Percentiles rank a stretch among this genome's conserved stretches.
phyloP scores from a whole-genome alignment of 30 jellyfish, hydroid and myxozoan genomes.

The Morbakka virulenta region DNA sequence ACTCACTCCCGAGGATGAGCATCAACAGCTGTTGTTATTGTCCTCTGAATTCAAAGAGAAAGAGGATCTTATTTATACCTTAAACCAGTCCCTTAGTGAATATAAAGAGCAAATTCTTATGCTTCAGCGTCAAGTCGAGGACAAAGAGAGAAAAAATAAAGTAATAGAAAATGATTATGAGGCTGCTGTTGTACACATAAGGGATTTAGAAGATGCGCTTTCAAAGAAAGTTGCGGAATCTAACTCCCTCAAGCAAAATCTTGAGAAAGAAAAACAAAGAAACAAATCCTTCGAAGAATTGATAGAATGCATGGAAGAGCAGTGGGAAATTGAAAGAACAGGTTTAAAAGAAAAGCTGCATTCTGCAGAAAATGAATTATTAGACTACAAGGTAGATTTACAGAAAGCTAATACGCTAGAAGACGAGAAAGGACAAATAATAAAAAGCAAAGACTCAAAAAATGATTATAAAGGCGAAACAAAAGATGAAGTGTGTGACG shows the following conservation, averaged over 20 bases:
- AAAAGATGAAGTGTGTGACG: not conserved
- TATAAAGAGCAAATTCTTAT: not conserved
- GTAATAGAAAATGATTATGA: not conserved
- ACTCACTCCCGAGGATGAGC: not conserved
- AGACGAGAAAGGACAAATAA: too few relatives aligned
- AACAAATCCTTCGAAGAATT: not conserved
- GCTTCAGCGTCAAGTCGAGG: not conserved
- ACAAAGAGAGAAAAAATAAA: not conserved
- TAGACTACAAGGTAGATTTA: too few relatives aligned
- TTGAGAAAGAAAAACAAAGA: not conserved
- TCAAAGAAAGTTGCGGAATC: not conserved
- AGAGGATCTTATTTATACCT: not conserved
- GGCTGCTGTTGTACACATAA: not conserved
- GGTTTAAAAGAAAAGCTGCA: not conserved
- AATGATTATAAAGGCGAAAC: not conserved
- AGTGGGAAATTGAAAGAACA: not conserved
- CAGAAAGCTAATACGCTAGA: too few relatives aligned
- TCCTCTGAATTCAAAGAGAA: not conserved
- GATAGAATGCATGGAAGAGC: not conserved
- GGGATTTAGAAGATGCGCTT: not conserved
- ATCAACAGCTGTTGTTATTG: not conserved
- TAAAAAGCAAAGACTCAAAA: not conserved
- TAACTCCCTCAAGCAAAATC: not conserved
- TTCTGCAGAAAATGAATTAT: not conserved
- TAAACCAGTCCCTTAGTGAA: not conserved